phyloP scores from a whole-genome alignment of 2,888 invertebrate genomes.

The Lepidocyrtoides sp. region DNA sequence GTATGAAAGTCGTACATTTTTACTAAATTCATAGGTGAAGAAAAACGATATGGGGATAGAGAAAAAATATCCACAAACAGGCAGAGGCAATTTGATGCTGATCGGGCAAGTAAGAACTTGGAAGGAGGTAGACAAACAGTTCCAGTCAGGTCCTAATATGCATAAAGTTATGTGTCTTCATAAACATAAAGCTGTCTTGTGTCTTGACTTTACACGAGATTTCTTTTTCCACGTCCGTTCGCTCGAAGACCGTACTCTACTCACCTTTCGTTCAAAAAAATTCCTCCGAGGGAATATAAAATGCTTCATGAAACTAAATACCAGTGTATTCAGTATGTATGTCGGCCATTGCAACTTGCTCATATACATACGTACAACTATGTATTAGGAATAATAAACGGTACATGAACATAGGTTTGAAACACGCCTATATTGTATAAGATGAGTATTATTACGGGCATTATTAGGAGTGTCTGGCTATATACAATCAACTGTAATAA shows the following conservation, averaged over 20 bases:
- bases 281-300: background rate
- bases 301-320: background rate
- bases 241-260: background rate
- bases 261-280: background rate
- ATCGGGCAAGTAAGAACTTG: slow-evolving; percentile 17
- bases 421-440: no score
- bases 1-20: background rate
- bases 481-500: no score
- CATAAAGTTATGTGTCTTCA: slow-evolving; percentile 79
- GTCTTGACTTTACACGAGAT: slow-evolving; percentile 61
- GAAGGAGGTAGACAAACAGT: slow-evolving; percentile 71
- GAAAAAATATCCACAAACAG: slow-evolving; percentile 57
- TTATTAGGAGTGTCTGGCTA: no score
- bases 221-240: slow-evolving; percentile 22
- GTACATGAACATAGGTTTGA: no score
- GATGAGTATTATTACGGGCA: no score
- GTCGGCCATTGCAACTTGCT: no score
- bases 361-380: no score
- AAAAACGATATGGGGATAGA: slow-evolving; percentile 31
- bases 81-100: slow-evolving; percentile 51
- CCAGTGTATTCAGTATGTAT: no score
- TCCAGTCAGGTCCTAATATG: slow-evolving; percentile 75
- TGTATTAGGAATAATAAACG: no score
- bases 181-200: slow-evolving; percentile 70
- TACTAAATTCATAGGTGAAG: background rate